Evolutionary conservation across 2,797 vertebrate genomes (phyloP), one percentile per base, ranked within the genome.

Genomic region (Tenualosa thibaudeaui): DNA sequence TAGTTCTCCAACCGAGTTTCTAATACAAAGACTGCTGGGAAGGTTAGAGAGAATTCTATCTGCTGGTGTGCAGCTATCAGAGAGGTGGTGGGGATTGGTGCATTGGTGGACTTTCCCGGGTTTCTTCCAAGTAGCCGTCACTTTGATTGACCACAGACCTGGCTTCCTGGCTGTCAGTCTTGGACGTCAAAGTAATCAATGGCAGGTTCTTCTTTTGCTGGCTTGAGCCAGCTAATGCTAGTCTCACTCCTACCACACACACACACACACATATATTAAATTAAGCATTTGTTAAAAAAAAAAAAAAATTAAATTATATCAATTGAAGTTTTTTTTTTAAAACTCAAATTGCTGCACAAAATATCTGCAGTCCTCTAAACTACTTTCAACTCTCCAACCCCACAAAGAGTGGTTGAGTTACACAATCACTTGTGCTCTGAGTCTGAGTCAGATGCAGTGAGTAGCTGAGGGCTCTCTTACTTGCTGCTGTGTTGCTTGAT

Each of bases 131-230:
- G 71, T 9, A 46, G 37, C 71, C 3, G 17, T 78, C 37, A 3
- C 71, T 43, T 75, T 75, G 68, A 19, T 15, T 46, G 40, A 40
- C 22, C 71, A 51, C 7, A 49, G 7, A 26, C 53, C 40, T 50
- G 26, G 71, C 40, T 50, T 85, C 17, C 5, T 81, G 50, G 50
- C 10, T 2, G 87, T 96, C 91, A 99, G 91, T 99, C 98, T 90
- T 99, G 98, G 86, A 99, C 97, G 89, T 99, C 98, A 91, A 99
- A 99, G 92, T 99, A 99, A 94, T 99, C 98, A 68, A 99, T 97
- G n/a, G 95, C 83, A 0, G 97, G 95, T 86, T 99, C 97, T 84
- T 97, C 97, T 91, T 97, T 97, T 50, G 94, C 89, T 68, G 95
- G 93, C 93, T 96, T 98, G n/a, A 95, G 96, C 93, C 96, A 95